Base-by-base conservation (phyloP, 2,888 invertebrate species). In the Drosophila quasianomalipes region DNA sequence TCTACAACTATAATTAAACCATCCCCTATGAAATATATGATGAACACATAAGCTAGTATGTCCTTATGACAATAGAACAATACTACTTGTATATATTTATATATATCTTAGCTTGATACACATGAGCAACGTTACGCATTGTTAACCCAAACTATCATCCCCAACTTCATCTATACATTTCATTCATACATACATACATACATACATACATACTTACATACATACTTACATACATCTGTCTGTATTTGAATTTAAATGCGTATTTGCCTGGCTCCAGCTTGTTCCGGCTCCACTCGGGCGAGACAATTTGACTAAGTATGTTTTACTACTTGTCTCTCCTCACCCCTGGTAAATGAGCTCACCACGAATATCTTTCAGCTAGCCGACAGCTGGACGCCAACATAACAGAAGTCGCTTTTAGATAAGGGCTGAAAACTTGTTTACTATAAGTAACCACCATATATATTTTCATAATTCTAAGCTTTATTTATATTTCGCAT, bases 201-300 rank as follows among this genome's bases (percentile, higher is more conserved):
- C 37, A 12, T 22, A 47, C 16, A 22, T 37, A 30, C 10, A n/a
- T 44, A 16, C 16, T n/a, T 37, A 30, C 10, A n/a, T 35, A 53
- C 37, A 12, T 22, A 47, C 16, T 30, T 37, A 30, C 10, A n/a
- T 44, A 16, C 16, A 31, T 53, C n/a, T 26, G n/a, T 51, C 28
- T 66, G 39, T 55, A 44, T 61, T n/a, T 35, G 16, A 49, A 61
- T 71, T 58, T 10, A 33, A 70, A 61, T 62, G 59, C 59, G 68
- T 44, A 49, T 60, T 60, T 37, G 30, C 26, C 14, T 47, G 68
- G 69, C 69, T 28, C 70, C 70, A 55, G 49, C 35, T 26, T 26
- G 70, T 70, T 55, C 55, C 51, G 70, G 70, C 70, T 61, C 59
- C 59, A 60, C 47, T 59, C 53, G 22, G 69, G 47, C 70, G 70